Evolutionary conservation across 2,888 invertebrate genomes (phyloP).

Genomic region (Latheticus oryzae): DNA sequence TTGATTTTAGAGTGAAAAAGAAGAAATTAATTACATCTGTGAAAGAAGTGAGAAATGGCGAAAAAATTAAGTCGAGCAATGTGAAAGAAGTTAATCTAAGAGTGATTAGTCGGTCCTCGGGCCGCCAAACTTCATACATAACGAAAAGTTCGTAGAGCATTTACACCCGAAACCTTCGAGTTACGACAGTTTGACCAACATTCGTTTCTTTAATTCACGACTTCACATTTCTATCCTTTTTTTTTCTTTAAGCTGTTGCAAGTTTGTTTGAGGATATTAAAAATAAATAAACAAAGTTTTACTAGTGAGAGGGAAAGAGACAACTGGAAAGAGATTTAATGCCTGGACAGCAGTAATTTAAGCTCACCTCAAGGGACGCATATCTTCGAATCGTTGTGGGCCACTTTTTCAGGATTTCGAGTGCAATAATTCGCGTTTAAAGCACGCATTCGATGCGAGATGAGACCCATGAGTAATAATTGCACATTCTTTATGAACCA

Average conservation of each 20-base stretch:
- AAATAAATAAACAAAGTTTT: slow-evolving; percentile 53
- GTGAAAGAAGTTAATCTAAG: slow-evolving; percentile 56
- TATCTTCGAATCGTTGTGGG: slow-evolving; percentile 52
- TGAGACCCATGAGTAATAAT: slow-evolving; percentile 57
- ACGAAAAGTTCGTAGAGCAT: slow-evolving; percentile 55
- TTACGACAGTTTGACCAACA: slow-evolving; percentile 59
- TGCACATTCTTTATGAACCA: slow-evolving; percentile 58
- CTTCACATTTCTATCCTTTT: slow-evolving; percentile 27
- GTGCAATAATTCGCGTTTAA: slow-evolving; percentile 60
- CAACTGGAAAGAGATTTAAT: slow-evolving; percentile 55
- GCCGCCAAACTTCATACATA: slow-evolving; percentile 56
- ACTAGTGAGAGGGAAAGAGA: slow-evolving; percentile 40
- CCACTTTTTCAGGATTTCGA: slow-evolving; percentile 57
- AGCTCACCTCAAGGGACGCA: slow-evolving; percentile 51
- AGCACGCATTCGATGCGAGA: slow-evolving; percentile 59
- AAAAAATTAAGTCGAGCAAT: slow-evolving; percentile 42
- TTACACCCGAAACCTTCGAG: slow-evolving; percentile 53
- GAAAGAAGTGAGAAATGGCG: slow-evolving; percentile 32
- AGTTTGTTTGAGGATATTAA: slow-evolving; percentile 47
- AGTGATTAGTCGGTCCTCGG: slow-evolving; percentile 56
- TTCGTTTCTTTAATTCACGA: slow-evolving; percentile 54
- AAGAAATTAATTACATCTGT: slow-evolving; percentile 31
- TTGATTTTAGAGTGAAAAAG: too few species aligned
- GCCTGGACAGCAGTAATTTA: slow-evolving; percentile 58
- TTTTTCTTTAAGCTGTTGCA: slow-evolving; percentile 11